Conservation (phyloP, 2,113 vertebrate genomes). For the Clinocottus analis region DNA sequence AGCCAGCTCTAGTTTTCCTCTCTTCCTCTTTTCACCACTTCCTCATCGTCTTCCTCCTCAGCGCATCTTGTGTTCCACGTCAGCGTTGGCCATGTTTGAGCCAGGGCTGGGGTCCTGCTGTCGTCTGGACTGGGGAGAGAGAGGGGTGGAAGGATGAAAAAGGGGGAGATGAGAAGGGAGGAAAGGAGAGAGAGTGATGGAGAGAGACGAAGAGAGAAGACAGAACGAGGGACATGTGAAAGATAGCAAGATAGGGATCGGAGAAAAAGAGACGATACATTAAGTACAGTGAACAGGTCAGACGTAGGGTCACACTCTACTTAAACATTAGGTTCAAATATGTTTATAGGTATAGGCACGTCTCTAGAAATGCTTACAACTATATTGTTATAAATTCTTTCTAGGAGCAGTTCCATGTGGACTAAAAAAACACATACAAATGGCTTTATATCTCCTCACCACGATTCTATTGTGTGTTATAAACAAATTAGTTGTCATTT, state of each 20-base stretch:
- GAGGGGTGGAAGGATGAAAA: slow-evolving; percentile 50
- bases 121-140: slow-evolving; percentile 91
- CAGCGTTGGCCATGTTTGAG: slow-evolving; percentile 92
- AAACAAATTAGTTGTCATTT: neutral
- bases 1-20: slow-evolving; percentile 24
- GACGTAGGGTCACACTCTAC: neutral
- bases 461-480: neutral
- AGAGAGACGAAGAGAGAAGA: neutral
- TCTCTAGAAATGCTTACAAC: neutral
- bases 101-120: slow-evolving; percentile 98
- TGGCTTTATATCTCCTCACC: neutral
- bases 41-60: slow-evolving; percentile 73
- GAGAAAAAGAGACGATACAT: slow-evolving; percentile 48
- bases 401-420: neutral
- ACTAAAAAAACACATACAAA: neutral
- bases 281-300: slow-evolving; percentile 47
- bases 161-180: neutral
- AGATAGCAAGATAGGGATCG: neutral
- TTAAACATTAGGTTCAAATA: neutral
- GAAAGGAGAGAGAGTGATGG: neutral
- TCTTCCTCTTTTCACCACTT: slow-evolving; percentile 64
- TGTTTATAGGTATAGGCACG: neutral
- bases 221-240: neutral
- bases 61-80: slow-evolving; percentile 94
- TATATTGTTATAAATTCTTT: too few species aligned